Evolutionary conservation across 1,140 invertebrate genomes (phyloP).

Genomic region (Octopus sinensis): DNA sequence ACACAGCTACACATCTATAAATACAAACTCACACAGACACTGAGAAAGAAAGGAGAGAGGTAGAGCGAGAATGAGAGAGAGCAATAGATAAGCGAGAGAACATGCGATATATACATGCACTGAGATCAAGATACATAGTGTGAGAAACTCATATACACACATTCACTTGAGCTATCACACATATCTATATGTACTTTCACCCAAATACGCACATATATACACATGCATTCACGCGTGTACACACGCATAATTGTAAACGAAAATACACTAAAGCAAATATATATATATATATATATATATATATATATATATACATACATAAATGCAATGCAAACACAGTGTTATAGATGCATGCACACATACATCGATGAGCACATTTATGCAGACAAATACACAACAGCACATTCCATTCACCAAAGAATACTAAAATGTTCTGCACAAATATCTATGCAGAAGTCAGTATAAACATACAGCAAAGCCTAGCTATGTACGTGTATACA

Average conservation of each 20-base stretch:
- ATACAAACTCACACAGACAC: neutral
- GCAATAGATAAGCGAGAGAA: neutral
- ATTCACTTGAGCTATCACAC: neutral
- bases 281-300: neutral
- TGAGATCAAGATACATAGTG: neutral
- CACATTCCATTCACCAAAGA: too few relatives aligned
- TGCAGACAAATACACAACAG: too few relatives aligned
- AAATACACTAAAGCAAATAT: neutral
- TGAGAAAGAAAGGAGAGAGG: neutral
- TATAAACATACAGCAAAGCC: too few relatives aligned
- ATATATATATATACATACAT: neutral
- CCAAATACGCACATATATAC: neutral
- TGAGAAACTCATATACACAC: neutral
- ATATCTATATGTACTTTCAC: neutral
- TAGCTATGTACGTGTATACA: too few relatives aligned
- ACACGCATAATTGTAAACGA: neutral
- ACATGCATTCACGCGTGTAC: neutral
- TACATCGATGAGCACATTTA: too few relatives aligned
- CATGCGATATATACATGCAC: neutral
- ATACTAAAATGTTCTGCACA: too few relatives aligned
- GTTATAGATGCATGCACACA: too few relatives aligned
- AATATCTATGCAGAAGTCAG: too few relatives aligned
- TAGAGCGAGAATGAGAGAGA: neutral
- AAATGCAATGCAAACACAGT: too few relatives aligned
- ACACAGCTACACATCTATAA: too few relatives aligned